Evolutionary conservation across 2,888 invertebrate genomes (phyloP), one percentile per base, ranked within the genome.

Genomic region (Drosophila phalerata): DNA sequence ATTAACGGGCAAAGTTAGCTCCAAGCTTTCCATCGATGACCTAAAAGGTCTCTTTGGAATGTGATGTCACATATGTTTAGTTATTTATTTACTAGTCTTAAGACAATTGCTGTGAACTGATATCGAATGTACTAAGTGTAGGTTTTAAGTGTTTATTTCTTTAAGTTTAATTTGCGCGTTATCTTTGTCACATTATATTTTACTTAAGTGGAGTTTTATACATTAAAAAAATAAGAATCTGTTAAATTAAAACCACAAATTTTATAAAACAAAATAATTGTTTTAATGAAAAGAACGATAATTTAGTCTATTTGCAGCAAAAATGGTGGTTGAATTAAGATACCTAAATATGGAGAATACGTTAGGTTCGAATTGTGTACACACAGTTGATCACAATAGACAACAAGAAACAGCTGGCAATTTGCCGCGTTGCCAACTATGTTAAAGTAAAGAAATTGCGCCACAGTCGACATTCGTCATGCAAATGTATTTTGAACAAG

Each of bases 21-120:
- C 95, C 48, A 97, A 97, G 88, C 94, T 98, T 0, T 94, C 96
- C 8, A 94, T 98, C 11, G 95, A 96, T 53, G 98, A 98, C 92
- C 94, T 98, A 22, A 95, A 95, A 90, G 93, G 94, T 85, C 93
- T 96, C 0, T 96, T 96, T 91, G 95, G 94, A 69, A 93, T 94
- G 93, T 93, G 28, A 78, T 22, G n/a, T 0, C 17, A 6, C 3
- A 25, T 25, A 3, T 8, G 2, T 47, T 34, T 15, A 45, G 11
- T 34, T 43, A 45, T 22, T 22, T 22, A 3, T 22, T 19, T 11
- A 19, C 8, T 13, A 19, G 19, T 5, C 13, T 5, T 11, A 42
- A 1, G 13, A 47, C 37, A 9, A 22, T 11, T 11, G 30, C 17
- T 40, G 25, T 42, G 17, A 42, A 28, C 11, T 28, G 10, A 28